Base-by-base conservation (phyloP, 2,113 vertebrate species). In the Xiphias gladius region DNA sequence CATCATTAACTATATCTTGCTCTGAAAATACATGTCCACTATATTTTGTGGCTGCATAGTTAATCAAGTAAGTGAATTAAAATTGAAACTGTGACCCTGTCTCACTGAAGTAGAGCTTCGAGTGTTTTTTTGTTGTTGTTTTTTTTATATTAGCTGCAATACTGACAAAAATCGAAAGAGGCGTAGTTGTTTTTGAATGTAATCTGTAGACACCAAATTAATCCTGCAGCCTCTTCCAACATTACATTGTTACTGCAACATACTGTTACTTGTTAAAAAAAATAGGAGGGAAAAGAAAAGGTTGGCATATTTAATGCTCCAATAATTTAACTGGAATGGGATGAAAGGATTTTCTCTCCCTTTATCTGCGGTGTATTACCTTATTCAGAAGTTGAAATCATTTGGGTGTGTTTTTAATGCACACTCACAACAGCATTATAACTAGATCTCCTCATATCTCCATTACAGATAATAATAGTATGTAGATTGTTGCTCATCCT, bases 401-500 rank as follows among this genome's bases (percentile, higher is more conserved):
- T 24, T 50, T 48, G 63, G 20, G 59, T 30, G 59, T 67, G 43
- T 78, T 71, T 52, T 46, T 24, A 26, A 19, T 54, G 22, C 28
- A 59, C 39, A 37, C 14, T 35, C 24, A 73, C 37, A 43, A 37
- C 73, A 30, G 13, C 57, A 46, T 35, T 35, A 35, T 5, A 63
- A 73, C 37, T 26, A 46, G 26, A 73, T 57, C 66, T 81, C 63
- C 46, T 73, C 26, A 37, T 65, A 41, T 74, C 75, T 37, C 20
- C 19, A 17, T 22, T 20, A n/a, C n/a, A 48, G 54, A 80, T 75
- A 76, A n/a, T n/a, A n/a, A 75, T n/a, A 48, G 57, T 11, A 57
- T 86, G 63, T 12, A 73, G 57, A 79, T 71, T 39, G 48, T 55
- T 55, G 68, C 52, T 69, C 19, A 19, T 72, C 64, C 35, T 67